Evolutionary conservation across 2,797 vertebrate genomes (phyloP), one percentile per base, ranked within the genome.

Genomic region (Novumbra hubbsi): DNA sequence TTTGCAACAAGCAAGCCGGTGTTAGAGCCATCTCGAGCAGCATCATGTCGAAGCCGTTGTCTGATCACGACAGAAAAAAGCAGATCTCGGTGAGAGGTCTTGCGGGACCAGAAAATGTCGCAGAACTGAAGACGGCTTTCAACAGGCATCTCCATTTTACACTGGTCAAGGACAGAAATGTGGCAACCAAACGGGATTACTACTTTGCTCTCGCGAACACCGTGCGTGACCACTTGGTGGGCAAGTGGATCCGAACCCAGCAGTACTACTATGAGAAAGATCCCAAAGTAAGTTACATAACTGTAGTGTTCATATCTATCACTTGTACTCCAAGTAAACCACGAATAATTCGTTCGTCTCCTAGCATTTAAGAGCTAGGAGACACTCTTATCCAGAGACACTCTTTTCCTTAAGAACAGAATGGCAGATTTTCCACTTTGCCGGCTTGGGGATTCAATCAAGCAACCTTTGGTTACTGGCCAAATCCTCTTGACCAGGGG

Each of bases 91-190:
- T 98, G 79, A 91, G 94, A 1, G 97, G 97, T 68, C 93, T 98
- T 15, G 96, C 96, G 0, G 96, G 96, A 0, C 90, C 96, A 62
- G 97, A 98, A 82, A 97, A 97, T 3, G 95, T 98, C 7, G 0
- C 92, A 0, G 96, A 96, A 0, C 89, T 98, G 76, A 98, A 98
- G 91, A 91, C 83, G 66, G 95, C 92, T 87, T 98, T 98, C 88
- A 98, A 98, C 90, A 93, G 97, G 16, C 97, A 98, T 83, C 93
- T 98, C 1, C 97, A 98, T 88, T 98, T 98, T 82, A 98, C 97
- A 0, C 91, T 98, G 75, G 97, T 98, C 28, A 98, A 98, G 86
- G 97, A 98, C 84, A 95, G 97, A 73, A 98, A 97, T 77, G 97
- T 98, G 81, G 93, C 97, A 34, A 95, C 93, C 6, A 87, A 85